These are phyloP conservation scores for Corythaixoides concolor DNA, from an alignment of 2,113 vertebrate genomes.

Conservation along the genomic window DNA sequence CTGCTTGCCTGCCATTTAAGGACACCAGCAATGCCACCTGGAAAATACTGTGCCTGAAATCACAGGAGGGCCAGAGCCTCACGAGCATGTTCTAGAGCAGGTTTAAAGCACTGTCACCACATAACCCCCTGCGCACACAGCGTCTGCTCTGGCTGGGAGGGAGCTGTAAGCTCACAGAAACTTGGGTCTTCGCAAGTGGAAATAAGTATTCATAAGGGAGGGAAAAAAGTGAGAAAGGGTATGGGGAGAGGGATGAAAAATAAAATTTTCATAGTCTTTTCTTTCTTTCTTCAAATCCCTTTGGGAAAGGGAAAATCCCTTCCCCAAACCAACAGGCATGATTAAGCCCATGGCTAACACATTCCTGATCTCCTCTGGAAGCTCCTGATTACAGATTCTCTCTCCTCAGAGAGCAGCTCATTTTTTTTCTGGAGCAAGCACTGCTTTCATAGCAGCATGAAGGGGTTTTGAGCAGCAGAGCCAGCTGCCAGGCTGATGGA, in stretches of 20 bases:
- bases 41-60: not conserved
- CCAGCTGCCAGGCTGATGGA: accelerated
- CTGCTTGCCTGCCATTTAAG: not conserved
- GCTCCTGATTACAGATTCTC: not conserved
- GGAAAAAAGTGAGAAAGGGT: not conserved
- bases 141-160: not conserved
- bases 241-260: not conserved
- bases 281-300: not conserved
- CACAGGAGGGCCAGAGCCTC: not conserved
- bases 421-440: not conserved
- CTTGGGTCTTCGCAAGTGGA: not conserved
- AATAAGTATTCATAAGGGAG: not conserved
- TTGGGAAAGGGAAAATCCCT: not conserved
- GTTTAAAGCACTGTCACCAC: not conserved
- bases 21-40: not conserved
- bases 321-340: not conserved
- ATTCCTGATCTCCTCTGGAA: not conserved
- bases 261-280: not conserved
- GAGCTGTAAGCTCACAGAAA: not conserved
- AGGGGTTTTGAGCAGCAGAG: not conserved
- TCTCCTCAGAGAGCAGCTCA: not conserved
- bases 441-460: not conserved
- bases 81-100: not conserved
- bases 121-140: not conserved
- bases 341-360: not conserved